Base-by-base conservation (phyloP, 1,140 invertebrate species). In the Dryas iulia region DNA sequence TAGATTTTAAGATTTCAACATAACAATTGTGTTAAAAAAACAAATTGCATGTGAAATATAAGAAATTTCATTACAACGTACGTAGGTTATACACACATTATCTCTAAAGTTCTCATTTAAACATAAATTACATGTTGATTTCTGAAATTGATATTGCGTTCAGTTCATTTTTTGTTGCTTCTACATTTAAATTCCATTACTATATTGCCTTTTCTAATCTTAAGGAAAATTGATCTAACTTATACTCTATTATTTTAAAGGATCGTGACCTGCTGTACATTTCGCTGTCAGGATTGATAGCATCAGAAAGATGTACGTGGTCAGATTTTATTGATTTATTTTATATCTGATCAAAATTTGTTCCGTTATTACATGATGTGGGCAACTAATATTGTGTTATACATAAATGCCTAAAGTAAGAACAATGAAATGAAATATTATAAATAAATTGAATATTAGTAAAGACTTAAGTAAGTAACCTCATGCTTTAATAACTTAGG, bases 191-290 rank as follows among this genome's bases (percentile, higher is more conserved):
- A 25, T 56, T 56, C 3, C 12, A 53, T 24, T 56, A 56, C 24
- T 25, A 26, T 8, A 26, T 12, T 12, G 53, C 23, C 11, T 63
- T 24, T n/a, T 30, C 23, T 63, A 58, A 58, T 58, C 24, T 63
- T 3, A 63, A 54, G 52, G 24, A 21, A 63, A 63, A 56, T 53
- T n/a, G 52, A 31, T 54, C 11, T 33, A 54, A 61, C 33, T 26
- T 35, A 61, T 12, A 63, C 6, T 62, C 11, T 33, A 53, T 62
- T 47, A 65, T 70, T 65, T 66, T 63, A 47, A 47, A 71, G 59
- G 62, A 66, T 66, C 62, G 69, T 71, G 69, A 71, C 63, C 69
- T 23, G 62, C 60, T 66, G 69, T 71, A 24, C 25, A 59, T 59
- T 25, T 63, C 33, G 53, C 58, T 66, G 62, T 61, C 62, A 66